phyloP scores from a whole-genome alignment of 2,888 invertebrate genomes.

The Pediacus dermestoides region DNA sequence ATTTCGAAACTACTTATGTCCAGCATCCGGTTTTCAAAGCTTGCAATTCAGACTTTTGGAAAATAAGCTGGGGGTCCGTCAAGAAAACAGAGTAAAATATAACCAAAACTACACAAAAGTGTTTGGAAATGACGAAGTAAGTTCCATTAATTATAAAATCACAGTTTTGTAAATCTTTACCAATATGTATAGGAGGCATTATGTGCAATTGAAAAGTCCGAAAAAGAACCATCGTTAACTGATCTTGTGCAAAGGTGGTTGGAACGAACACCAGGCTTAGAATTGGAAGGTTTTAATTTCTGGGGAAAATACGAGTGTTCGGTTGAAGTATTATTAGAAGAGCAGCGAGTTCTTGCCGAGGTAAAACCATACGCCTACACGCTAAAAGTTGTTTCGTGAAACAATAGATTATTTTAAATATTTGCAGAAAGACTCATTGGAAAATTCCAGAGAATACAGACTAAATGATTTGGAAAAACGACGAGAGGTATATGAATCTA shows the following conservation, averaged over 20 bases:
- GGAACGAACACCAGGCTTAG: constrained; percentile 90
- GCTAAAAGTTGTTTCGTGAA: background rate
- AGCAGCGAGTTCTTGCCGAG: constrained; percentile 62
- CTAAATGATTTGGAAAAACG: constrained; percentile 74
- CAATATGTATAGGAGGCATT: constrained; percentile 48
- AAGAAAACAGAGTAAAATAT: constrained; percentile 87
- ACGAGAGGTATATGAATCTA: constrained; percentile 81
- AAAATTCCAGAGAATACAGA: constrained; percentile 56
- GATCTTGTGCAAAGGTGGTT: constrained; percentile 89
- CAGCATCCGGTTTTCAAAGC: constrained; percentile 98
- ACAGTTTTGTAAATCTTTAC: constrained; percentile 1
- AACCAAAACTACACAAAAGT: constrained; percentile 88
- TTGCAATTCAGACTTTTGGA: constrained; percentile 93
- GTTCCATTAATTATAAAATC: constrained; percentile 19
- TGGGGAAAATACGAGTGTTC: constrained; percentile 85
- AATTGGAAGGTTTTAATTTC: constrained; percentile 82
- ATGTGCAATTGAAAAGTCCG: constrained; percentile 61
- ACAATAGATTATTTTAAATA: too few species aligned
- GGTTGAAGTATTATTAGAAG: constrained; percentile 67
- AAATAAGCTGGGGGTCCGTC: constrained; percentile 81
- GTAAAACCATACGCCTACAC: constrained; percentile 44
- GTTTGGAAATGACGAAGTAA: constrained; percentile 68
- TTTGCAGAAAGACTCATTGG: constrained; percentile 35
- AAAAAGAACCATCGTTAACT: constrained; percentile 79
- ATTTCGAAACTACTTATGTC: constrained; percentile 86